Evolutionary conservation across 2,113 vertebrate genomes (phyloP), one percentile per base, ranked within the genome.

Genomic region (Glaucomys volans): DNA sequence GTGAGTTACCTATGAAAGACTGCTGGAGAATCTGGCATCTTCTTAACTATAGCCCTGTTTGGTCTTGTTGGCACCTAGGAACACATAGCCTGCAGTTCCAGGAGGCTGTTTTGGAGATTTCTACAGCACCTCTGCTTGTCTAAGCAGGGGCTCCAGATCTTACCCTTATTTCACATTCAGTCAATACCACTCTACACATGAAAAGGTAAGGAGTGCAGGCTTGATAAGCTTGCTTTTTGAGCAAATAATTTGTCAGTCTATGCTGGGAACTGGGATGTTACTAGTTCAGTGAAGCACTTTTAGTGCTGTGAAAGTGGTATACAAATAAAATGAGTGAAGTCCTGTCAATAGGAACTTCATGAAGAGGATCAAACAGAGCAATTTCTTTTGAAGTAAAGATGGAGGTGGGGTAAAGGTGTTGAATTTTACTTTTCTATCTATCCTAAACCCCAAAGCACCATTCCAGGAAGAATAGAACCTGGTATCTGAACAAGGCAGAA

Each of bases 321-420:
- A 98, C 97, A 98, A 98, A 98, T 95, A 96, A 98, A 97, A 95
- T 91, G 95, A 98, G 95, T 98, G 96, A 98, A 98, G 92, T 95
- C 95, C 90, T 98, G 97, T 98, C 98, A 98, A 97, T 92, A 97
- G 90, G 91, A 97, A 96, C 93, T 97, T 98, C 97, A 97, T 97
- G 98, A 98, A 95, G 47, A 98, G 80, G 86, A 97, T 98, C 97
- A 98, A 98, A 98, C 96, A 96, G 94, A 97, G 76, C 12, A 93
- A 88, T 87, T 94, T 30, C 85, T 98, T 98, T 98, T 98, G 97
- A 98, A 97, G 94, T 96, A 91, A 52, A 28, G 35, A 89, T 94
- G 74, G n/a, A 88, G 62, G 79, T 81, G 94, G 97, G 96, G 97
- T 80, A 81, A 97, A 97, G 47, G 84, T 95, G 91, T 97, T 98